phyloP scores from a whole-genome alignment of 2,888 invertebrate genomes.

The Drosophila dives region DNA sequence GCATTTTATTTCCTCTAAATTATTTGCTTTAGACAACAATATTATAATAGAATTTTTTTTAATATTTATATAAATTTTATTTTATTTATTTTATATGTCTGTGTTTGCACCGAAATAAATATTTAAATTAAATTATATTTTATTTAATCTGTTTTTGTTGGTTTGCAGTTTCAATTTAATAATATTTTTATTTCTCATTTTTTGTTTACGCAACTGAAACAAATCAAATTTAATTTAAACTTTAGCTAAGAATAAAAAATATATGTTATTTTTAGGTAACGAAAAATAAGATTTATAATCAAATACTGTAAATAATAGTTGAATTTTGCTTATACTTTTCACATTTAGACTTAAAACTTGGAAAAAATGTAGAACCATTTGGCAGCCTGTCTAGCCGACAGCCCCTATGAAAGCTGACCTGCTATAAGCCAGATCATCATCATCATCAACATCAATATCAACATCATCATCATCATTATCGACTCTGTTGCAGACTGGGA shows the following conservation, averaged over 20 bases:
- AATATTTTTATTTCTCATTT: neutral
- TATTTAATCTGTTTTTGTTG: neutral
- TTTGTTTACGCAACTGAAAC: neutral
- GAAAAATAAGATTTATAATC: neutral
- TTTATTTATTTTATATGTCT: neutral
- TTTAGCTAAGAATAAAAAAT: neutral
- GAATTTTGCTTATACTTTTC: neutral
- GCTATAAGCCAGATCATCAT: constrained; percentile 73
- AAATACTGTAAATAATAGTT: neutral
- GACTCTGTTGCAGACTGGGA: constrained; percentile 61
- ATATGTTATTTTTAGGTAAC: neutral
- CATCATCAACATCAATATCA: neutral
- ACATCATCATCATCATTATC: constrained; percentile 1
- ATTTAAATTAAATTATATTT: neutral
- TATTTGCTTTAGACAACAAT: neutral
- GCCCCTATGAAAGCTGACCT: constrained; percentile 60
- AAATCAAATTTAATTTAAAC: neutral
- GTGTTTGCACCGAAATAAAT: neutral
- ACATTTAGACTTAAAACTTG: neutral
- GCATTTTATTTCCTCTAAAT: constrained; percentile 1
- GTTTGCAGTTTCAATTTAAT: neutral
- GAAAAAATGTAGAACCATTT: constrained; percentile 16
- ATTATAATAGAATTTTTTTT: neutral
- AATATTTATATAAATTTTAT: neutral
- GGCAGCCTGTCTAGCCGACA: constrained; percentile 38